Evolutionary conservation across 2,888 invertebrate species (phyloP), one percentile per base, ranked within the genome.

Genomic region (Amaurobius ferox): DNA sequence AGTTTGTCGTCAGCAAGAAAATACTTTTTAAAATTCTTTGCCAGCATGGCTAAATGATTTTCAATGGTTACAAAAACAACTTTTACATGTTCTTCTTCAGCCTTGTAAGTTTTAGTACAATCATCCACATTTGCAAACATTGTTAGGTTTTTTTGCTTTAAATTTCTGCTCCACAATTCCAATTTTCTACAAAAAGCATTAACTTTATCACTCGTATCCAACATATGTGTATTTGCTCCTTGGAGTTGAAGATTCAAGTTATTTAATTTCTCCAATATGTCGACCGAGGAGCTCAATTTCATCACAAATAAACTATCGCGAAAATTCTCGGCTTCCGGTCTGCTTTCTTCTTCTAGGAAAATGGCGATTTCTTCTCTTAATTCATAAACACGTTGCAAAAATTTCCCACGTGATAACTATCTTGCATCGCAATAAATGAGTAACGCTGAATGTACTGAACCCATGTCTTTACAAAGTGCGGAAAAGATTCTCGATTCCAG

Each of bases 81-180:
- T 26, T 28, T 61, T 61, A 61, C 61, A 61, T 61, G 61, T 61
- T 61, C 7, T 61, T 61, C 23, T 61, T 61, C 19, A 61, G 61
- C 61, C 61, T 61, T 61, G 61, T 61, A 23, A 61, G 61, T 61
- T 61, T 61, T 61, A 61, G 13, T 26, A 61, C 26, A 61, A 70
- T 68, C 67, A 68, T 68, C 39, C 67, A 68, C 44, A 62, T 48
- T 76, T 76, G 48, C 76, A 76, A 76, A 76, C 66, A 64, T 66
- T 76, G 40, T 76, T 76, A 76, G 44, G 40, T 28, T 74, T 66
- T 66, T 66, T 74, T 66, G 74, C 40, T 74, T 74, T 74, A 74
- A 74, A 74, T 74, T 74, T 74, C 74, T 74, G 74, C 74, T 74
- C 74, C 74, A 74, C 74, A 74, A 74, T 74, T 74, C 74, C 62